Evolutionary conservation across 2,888 invertebrate species (phyloP), one percentile per base, ranked within the genome.

Genomic region (Spodoptera picta): DNA sequence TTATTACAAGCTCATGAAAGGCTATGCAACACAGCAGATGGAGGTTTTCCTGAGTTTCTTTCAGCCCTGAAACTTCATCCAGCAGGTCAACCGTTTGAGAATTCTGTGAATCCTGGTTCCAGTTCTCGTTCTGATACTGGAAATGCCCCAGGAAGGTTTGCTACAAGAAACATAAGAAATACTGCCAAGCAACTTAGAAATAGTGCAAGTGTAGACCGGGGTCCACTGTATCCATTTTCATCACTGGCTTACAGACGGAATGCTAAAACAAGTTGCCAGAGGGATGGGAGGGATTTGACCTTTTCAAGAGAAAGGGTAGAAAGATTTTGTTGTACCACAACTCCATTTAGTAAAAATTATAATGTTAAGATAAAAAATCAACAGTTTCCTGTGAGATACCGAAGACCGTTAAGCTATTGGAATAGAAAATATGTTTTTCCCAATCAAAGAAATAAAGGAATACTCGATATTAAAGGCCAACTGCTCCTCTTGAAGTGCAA

Each of bases 401-500:
- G 92, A 73, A 76, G 92, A 64, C 95, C 95, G 2, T 92, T 95
- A 62, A 92, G 92, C 73, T 93, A 95, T 75, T 95, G 95, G 95
- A 84, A 89, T 42, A 85, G 95, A 50, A 90, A 83, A 59, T 87
- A 95, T 74, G 77, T 86, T 36, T 95, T 95, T 74, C 92, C 94
- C 2, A 69, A 89, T 62, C 94, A 95, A 73, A 86, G 94, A 65
- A 88, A 92, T 23, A 95, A 94, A 78, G 84, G 85, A 79, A 80
- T 94, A 74, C 87, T 95, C 12, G 92, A 92, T 81, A 60, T 94
- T 53, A 91, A 91, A 58, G 90, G 87, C 47, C 96, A 96, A 81
- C 81, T 96, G 65, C 83, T 95, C 58, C 88, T 93, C 59, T 82
- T 95, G 42, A 91, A 95, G 60, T 95, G 95, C 82, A 93, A 89